Conservation (phyloP, 53 echinoderm and acorn worm species). For the Paracentrotus lividus region DNA sequence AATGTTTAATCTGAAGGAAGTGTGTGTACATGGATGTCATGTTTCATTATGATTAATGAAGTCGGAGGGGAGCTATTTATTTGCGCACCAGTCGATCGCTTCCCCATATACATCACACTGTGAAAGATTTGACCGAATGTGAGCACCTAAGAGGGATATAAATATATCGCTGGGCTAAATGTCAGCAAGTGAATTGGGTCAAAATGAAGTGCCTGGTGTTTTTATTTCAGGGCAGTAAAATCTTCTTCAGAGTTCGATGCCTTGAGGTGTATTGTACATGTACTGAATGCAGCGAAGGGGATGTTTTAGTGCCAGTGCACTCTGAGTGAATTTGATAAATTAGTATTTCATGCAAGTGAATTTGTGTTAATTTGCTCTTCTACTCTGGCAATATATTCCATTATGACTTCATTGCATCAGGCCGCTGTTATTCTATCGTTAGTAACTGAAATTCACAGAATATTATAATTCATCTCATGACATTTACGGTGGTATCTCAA, state of each 20-base stretch:
- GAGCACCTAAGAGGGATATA: slow-evolving; percentile 32
- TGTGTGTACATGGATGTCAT: slow-evolving; percentile 24
- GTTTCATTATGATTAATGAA: slow-evolving; percentile 51
- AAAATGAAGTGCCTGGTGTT: slow-evolving; percentile 58
- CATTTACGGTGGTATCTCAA: no score
- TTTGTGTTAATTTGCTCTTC: slow-evolving; percentile 16
- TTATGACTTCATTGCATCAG: neutral
- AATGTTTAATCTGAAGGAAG: slow-evolving; percentile 36
- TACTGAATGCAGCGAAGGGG: neutral
- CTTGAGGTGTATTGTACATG: neutral
- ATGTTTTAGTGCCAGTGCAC: slow-evolving; percentile 34
- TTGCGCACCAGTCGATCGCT: slow-evolving; percentile 32
- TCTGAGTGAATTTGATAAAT: slow-evolving; percentile 3
- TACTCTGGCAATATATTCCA: neutral
- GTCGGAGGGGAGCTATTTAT: neutral
- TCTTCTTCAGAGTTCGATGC: slow-evolving; percentile 50
- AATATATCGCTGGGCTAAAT: slow-evolving; percentile 45
- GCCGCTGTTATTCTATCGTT: no score
- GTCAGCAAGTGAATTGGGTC: slow-evolving; percentile 61
- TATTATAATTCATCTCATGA: no score
- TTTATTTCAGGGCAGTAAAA: slow-evolving; percentile 55
- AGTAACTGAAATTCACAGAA: no score
- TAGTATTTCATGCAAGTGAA: slow-evolving; percentile 34
- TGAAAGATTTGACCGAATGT: slow-evolving; percentile 30
- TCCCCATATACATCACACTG: slow-evolving; percentile 17